Evolutionary conservation across 2,113 vertebrate species (phyloP).

Genomic region (Tetrao urogallus): DNA sequence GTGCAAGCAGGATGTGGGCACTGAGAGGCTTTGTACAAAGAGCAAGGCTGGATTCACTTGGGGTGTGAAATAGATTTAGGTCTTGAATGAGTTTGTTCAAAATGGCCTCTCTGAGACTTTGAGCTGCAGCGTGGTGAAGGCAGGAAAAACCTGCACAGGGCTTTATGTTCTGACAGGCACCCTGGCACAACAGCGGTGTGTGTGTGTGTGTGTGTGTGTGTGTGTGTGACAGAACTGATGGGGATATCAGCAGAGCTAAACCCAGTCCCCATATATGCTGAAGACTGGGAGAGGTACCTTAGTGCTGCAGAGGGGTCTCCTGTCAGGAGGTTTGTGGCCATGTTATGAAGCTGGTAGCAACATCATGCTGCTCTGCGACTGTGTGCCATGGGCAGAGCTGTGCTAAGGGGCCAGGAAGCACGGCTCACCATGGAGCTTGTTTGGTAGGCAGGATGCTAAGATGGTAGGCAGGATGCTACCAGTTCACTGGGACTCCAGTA

Average conservation of each 20-base stretch:
- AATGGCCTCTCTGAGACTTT: background rate
- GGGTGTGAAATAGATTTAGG: background rate
- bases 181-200: background rate
- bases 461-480: background rate
- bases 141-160: background rate
- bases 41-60: background rate
- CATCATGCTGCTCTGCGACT: background rate
- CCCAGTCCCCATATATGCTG: background rate
- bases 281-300: background rate
- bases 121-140: background rate
- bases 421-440: fast-evolving
- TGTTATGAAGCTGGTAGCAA: background rate
- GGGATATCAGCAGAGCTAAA: background rate
- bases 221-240: background rate
- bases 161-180: background rate
- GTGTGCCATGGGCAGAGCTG: background rate
- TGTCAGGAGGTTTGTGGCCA: background rate
- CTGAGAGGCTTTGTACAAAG: background rate
- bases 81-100: background rate
- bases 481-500: background rate
- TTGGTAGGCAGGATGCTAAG: background rate
- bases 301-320: background rate
- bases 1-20: background rate
- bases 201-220: too few relatives aligned
- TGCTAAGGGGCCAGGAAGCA: background rate